Percentiles rank a stretch among this genome's conserved stretches.
Evolutionary conservation across 2,888 invertebrate genomes (phyloP).

Genomic region (Dasypolia templi): DNA sequence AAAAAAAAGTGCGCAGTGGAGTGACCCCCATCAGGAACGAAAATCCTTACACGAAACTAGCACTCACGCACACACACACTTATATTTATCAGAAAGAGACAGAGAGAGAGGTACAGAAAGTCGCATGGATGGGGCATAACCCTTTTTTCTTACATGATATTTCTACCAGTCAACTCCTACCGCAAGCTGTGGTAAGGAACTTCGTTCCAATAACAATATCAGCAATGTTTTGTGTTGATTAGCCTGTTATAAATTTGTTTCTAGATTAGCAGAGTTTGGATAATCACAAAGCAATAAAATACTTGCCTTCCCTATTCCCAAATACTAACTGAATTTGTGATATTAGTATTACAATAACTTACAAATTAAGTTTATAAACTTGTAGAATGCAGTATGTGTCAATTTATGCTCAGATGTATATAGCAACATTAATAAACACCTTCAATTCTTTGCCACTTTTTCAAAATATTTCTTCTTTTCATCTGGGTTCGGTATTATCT

Average conservation of each 20-base stretch:
- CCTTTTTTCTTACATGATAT: too few relatives aligned
- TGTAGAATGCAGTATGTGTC: not conserved
- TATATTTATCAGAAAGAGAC: too few relatives aligned
- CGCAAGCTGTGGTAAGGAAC: too few relatives aligned
- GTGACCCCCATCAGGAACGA: too few relatives aligned
- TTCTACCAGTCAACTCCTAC: too few relatives aligned
- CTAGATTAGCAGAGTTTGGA: not conserved
- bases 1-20: not conserved
- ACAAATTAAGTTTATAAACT: not conserved
- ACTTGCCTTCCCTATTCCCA: not conserved
- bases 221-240: not conserved
- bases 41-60: too few relatives aligned
- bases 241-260: not conserved
- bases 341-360: slow-evolving; percentile 5
- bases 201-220: not conserved
- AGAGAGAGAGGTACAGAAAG: too few relatives aligned
- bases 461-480: slow-evolving; percentile 95
- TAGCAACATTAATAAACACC: not conserved
- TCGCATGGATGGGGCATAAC: too few relatives aligned
- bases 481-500: slow-evolving; percentile 95
- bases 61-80: too few relatives aligned
- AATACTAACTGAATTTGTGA: slow-evolving; percentile 16
- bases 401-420: not conserved
- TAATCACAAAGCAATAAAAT: not conserved
- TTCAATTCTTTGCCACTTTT: slow-evolving; percentile 90